phyloP scores from a whole-genome alignment of 2,797 vertebrate genomes.

The Cygnus olor region DNA sequence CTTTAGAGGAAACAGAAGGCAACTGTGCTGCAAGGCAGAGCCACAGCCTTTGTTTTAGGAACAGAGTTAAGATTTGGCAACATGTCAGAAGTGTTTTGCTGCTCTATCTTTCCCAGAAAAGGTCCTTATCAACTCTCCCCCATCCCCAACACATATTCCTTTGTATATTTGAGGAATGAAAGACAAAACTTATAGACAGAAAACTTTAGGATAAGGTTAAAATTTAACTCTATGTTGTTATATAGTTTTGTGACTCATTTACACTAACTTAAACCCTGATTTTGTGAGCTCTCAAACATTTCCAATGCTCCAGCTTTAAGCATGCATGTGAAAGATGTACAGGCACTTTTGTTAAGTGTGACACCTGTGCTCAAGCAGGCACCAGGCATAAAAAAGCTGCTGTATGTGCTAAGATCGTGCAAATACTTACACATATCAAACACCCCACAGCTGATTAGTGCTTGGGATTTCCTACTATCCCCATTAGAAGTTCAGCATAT shows the following conservation, averaged over 20 bases:
- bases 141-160: not conserved
- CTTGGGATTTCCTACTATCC: not conserved
- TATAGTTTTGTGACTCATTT: not conserved
- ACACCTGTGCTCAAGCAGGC: not conserved
- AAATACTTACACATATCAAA: not conserved
- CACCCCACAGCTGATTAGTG: not conserved
- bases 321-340: rapidly evolving
- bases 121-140: not conserved
- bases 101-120: not conserved
- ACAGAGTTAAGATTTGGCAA: not conserved
- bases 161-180: not conserved
- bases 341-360: not conserved
- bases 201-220: not conserved
- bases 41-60: conserved; percentile 4
- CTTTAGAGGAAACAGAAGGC: conserved; percentile 16
- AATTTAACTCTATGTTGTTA: not conserved
- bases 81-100: not conserved
- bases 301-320: not conserved
- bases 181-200: not conserved
- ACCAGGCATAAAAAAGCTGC: not conserved
- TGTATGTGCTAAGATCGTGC: not conserved
- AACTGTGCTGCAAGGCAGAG: conserved; percentile 40
- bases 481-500: not conserved
- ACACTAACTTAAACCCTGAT: rapidly evolving
- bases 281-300: not conserved